Conservation (phyloP, 2,797 vertebrate genomes). For the Pseudopleuronectes americanus region DNA sequence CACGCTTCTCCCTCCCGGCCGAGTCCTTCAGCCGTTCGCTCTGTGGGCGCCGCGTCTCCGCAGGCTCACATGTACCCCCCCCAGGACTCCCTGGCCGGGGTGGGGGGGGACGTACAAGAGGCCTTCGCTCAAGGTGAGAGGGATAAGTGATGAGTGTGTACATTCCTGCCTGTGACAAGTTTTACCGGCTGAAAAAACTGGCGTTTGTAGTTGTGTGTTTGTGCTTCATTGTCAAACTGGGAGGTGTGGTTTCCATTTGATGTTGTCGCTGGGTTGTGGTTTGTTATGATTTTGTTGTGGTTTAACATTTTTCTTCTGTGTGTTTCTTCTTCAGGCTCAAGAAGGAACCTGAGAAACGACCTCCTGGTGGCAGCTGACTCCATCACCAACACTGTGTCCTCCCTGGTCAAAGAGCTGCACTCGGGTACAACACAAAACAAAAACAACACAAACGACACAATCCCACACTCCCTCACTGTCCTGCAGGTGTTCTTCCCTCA, state of each 20-base stretch:
- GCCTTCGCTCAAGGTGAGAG: slow-evolving; percentile 90
- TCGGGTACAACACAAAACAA: slow-evolving; percentile 84
- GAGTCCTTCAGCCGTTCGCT: slow-evolving; percentile 85
- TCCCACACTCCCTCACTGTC: neutral
- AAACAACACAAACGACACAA: slow-evolving; percentile 7
- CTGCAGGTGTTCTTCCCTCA: neutral
- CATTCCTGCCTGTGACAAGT: neutral
- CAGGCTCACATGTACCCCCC: slow-evolving; percentile 80
- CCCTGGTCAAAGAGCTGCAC: slow-evolving; percentile 96
- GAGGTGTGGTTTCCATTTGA: too few species aligned
- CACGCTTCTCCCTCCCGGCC: slow-evolving; percentile 87
- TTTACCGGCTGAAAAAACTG: too few species aligned
- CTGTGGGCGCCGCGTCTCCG: slow-evolving; percentile 84
- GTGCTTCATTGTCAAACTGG: too few species aligned
- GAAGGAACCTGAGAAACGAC: slow-evolving; percentile 94
- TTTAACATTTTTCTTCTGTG: neutral
- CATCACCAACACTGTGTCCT: slow-evolving; percentile 97
- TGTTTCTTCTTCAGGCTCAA: slow-evolving; percentile 80
- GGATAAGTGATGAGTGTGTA: neutral
- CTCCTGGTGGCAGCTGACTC: slow-evolving; percentile 97
- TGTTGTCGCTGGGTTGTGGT: too few species aligned
- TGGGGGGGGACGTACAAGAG: slow-evolving; percentile 90
- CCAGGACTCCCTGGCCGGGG: slow-evolving; percentile 87
- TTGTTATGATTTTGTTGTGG: too few species aligned
- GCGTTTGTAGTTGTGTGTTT: too few species aligned